Conservation (phyloP, 2,797 vertebrate genomes). For the Morus bassanus region DNA sequence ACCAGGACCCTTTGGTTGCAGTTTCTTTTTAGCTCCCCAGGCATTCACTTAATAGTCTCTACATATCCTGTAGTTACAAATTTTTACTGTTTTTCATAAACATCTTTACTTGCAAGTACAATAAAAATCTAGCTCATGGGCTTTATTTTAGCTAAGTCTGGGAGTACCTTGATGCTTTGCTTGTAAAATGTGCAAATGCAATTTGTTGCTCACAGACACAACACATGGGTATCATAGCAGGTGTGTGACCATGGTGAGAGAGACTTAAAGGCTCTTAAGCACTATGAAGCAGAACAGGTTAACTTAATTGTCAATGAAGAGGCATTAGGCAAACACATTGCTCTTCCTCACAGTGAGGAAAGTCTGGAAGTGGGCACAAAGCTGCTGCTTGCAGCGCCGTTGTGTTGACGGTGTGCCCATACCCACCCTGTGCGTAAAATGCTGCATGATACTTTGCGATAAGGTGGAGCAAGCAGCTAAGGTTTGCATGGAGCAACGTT, state of each 20-base stretch:
- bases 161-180: background rate
- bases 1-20: background rate
- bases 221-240: rapidly evolving
- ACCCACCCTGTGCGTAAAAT: background rate
- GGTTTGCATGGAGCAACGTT: background rate
- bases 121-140: background rate
- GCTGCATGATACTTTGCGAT: background rate
- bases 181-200: background rate
- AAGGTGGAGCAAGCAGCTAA: rapidly evolving
- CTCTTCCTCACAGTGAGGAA: background rate
- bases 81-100: background rate
- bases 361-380: background rate
- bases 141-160: background rate
- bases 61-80: background rate
- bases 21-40: background rate
- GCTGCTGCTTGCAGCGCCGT: background rate
- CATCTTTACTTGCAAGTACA: background rate
- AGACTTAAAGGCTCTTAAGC: background rate
- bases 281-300: background rate
- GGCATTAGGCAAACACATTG: background rate
- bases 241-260: background rate
- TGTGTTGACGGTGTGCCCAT: background rate
- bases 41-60: background rate
- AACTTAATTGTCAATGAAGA: background rate
- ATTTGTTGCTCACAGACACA: background rate